phyloP scores from a whole-genome alignment of 2,113 vertebrate genomes.

The Phocoena phocoena region DNA sequence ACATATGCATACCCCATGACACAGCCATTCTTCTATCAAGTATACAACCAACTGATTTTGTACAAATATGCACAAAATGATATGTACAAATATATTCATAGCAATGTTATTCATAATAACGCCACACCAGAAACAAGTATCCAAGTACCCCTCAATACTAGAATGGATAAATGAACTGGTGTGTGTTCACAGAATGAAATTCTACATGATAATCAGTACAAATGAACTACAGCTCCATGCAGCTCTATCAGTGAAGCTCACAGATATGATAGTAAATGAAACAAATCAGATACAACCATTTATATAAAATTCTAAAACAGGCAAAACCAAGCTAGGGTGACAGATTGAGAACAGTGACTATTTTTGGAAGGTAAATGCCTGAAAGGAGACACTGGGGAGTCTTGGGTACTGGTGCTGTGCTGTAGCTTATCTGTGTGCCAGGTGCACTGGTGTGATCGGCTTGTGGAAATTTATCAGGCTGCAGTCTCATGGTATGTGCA shows the following conservation, averaged over 20 bases:
- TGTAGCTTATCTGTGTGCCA: neutral
- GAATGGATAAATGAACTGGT: neutral
- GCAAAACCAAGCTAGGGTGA: neutral
- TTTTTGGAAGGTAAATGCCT: neutral
- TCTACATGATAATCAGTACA: neutral
- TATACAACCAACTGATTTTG: neutral
- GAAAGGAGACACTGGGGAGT: too few relatives aligned
- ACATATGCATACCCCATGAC: neutral
- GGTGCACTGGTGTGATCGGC: too few relatives aligned
- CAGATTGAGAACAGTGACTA: neutral
- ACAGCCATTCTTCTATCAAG: neutral
- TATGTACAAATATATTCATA: neutral
- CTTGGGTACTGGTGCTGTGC: rapidly evolving
- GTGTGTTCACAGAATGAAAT: neutral
- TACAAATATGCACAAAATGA: neutral
- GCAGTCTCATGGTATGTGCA: neutral
- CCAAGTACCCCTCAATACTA: neutral
- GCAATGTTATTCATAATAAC: neutral
- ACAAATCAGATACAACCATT: neutral
- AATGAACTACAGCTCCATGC: too few relatives aligned
- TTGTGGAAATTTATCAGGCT: neutral
- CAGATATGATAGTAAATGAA: neutral
- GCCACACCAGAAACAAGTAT: neutral
- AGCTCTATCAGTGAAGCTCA: neutral
- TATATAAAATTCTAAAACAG: neutral